A percentile compares a stretch with the other conserved stretches of the same genome.
Conservation (phyloP, 2,888 invertebrate species). For the Agelastica alni region DNA sequence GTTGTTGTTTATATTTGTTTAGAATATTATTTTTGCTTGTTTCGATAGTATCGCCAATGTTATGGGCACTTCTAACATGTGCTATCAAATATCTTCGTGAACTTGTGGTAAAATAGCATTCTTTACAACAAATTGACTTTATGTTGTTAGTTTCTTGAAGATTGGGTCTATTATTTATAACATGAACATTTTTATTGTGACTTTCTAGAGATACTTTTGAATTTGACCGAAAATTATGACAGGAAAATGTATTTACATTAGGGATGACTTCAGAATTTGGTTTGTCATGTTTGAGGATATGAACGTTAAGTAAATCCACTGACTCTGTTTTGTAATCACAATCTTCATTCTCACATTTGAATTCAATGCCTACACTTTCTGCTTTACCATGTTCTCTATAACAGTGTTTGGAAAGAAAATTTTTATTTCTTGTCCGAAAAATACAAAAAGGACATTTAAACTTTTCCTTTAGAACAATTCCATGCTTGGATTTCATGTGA, state of each 20-base stretch:
- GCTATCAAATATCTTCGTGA: constrained; percentile 21
- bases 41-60: too few species aligned
- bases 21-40: not conserved
- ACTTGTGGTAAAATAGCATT: constrained; percentile 23
- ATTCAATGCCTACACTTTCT: constrained; percentile 4
- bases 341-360: constrained; percentile 14
- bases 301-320: constrained; percentile 11
- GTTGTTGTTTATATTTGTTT: not conserved
- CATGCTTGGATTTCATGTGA: constrained; percentile 32
- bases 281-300: constrained; percentile 9
- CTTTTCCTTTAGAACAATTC: constrained; percentile 20
- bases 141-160: not conserved
- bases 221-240: not conserved
- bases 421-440: constrained; percentile 30
- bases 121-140: constrained; percentile 24
- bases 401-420: constrained; percentile 25
- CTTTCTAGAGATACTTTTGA: not conserved
- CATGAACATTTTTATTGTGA: not conserved
- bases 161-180: too few species aligned
- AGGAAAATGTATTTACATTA: not conserved
- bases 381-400: constrained; percentile 21
- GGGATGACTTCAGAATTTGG: not conserved
- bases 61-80: constrained; percentile 24
- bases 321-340: constrained; percentile 15
- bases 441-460: constrained; percentile 26